Base-by-base conservation (phyloP, 1,140 invertebrate genomes). In the Drosophila novamexicana region DNA sequence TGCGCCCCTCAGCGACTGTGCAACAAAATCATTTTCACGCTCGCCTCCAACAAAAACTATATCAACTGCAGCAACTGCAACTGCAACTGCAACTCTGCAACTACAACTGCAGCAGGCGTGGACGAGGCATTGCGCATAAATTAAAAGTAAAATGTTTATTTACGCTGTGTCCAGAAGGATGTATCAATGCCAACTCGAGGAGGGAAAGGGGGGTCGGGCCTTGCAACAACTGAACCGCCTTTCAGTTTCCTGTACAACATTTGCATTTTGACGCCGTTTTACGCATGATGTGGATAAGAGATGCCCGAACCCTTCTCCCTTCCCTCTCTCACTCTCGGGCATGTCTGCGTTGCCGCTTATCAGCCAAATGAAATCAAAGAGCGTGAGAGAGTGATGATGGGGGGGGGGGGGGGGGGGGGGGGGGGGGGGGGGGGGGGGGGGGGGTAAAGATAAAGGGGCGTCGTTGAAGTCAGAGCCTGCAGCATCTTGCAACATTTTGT, bases 401-500 rank as follows among this genome's bases (percentile, higher is more conserved):
- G 42, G 14, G n/a, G 18, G 14, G 29, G 16, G 14, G 36, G 5
- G 58, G 29, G 22, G 57, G 63, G n/a, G n/a, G n/a, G n/a, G n/a
- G n/a, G n/a, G n/a, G n/a, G n/a, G n/a, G n/a, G n/a, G n/a, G n/a
- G n/a, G n/a, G n/a, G n/a, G 18, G 1, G 18, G 1, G 18, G 18
- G 18, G 18, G 18, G 18, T 18, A 18, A 1, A 12, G 40, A 29
- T 29, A 29, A 29, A 29, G 29, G 54, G 40, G 44, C 44, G 78
- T 57, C 44, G 78, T 45, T 59, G 57, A 67, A 73, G 57, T 45
- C 74, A 54, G 18, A 64, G 82, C 84, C 84, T 68, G 66, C 84
- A 88, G 84, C 83, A 89, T 89, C 83, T 88, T 83, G 80, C 84
- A 88, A 83, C 80, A 88, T 88, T 88, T 89, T 88, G 84, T 88